Evolutionary conservation across 2,113 vertebrate species (phyloP), one percentile per base, ranked within the genome.

Genomic region (Corythornis madagascariensis): DNA sequence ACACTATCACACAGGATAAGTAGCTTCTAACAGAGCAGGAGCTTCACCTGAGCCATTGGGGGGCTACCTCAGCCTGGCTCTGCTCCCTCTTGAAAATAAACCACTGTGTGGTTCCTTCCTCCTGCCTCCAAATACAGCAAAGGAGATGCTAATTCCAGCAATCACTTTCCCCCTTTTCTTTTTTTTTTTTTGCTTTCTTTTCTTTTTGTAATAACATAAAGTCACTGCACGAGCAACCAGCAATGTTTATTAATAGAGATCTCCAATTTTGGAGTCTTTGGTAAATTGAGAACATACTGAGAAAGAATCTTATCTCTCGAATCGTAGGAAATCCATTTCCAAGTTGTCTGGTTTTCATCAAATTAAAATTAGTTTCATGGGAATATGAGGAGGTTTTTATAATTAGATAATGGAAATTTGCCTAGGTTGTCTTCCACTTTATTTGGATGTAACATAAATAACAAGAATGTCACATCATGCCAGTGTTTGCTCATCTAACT

Each of bases 341-440:
- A 95, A 94, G 78, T 95, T 95, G 96, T 75, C 96, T 97, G 96
- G 21, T 97, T 97, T 97, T 95, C 95, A 97, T 97, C 96, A 97
- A 93, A 95, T 95, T 94, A 97, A 97, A 97, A 97, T 97, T 94
- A 96, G 95, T 97, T 97, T 95, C 96, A 96, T 96, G 97, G 97
- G 97, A 97, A 97, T 97, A 94, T 63, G 87, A 93, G 90, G 88
- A 95, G 92, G 96, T 91, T 97, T 97, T 96, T 96, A 96, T 97
- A 97, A 97, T 97, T 97, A 97, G 96, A 96, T 96, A 96, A 96
- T 97, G 95, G 97, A 97, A 97, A 94, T 96, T 95, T 96, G 91
- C 95, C 88, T 87, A 81, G 89, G 88, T 95, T 97, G 90, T 97
- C 94, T 96, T 56, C 83, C 86, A 87, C 91, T 94, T 94, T 90